Conservation (phyloP, 2,797 vertebrate species). For the Pelobates cultripes region DNA sequence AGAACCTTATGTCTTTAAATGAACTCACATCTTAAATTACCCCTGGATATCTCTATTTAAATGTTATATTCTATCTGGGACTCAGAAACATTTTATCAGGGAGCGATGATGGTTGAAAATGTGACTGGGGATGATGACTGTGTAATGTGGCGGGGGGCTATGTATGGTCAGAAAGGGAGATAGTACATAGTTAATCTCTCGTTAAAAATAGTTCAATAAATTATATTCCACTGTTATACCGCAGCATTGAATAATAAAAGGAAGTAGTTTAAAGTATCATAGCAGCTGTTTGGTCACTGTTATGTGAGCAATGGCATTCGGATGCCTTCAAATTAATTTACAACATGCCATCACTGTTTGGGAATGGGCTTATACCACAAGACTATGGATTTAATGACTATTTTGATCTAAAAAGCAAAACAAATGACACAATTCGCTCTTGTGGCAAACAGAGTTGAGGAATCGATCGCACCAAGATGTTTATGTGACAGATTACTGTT, state of each 20-base stretch:
- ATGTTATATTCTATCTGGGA: too few relatives aligned
- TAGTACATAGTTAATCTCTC: too few relatives aligned
- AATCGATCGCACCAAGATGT: too few relatives aligned
- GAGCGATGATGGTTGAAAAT: too few relatives aligned
- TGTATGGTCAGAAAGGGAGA: background rate
- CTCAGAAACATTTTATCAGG: too few relatives aligned
- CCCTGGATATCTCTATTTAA: background rate
- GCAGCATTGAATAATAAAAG: too few relatives aligned
- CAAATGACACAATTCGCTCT: background rate
- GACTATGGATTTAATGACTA: background rate
- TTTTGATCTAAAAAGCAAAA: background rate
- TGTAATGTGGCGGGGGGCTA: too few relatives aligned
- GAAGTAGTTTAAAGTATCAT: slow-evolving; percentile 26
- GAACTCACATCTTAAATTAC: background rate
- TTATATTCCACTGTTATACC: too few relatives aligned
- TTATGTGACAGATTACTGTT: too few relatives aligned
- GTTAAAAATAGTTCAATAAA: too few relatives aligned
- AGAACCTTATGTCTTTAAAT: background rate
- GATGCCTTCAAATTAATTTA: slow-evolving; percentile 45
- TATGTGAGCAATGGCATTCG: slow-evolving; percentile 50
- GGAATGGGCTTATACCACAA: background rate
- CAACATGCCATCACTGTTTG: background rate
- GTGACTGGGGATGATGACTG: too few relatives aligned
- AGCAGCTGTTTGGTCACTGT: slow-evolving; percentile 58
- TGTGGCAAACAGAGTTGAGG: too few relatives aligned